A percentile compares a stretch with the other conserved stretches of the same genome.
Conservation (phyloP, 2,113 vertebrate genomes). For the Diadophis punctatus region DNA sequence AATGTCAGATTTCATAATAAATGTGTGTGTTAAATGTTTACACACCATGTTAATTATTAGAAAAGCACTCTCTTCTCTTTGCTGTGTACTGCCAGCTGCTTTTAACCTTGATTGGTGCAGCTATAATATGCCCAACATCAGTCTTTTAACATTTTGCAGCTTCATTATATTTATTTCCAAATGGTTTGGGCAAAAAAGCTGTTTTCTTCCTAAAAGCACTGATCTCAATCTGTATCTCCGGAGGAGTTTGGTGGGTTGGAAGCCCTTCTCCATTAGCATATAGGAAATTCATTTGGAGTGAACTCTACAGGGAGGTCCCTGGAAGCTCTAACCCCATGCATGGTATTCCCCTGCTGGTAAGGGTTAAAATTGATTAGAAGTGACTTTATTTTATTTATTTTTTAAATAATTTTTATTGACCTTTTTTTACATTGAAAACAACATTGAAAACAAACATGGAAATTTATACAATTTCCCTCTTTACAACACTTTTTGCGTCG, state of each 20-base stretch:
- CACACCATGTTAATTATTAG: slow-evolving; percentile 40
- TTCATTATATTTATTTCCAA: not conserved
- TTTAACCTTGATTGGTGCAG: slow-evolving; percentile 3
- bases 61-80: slow-evolving; percentile 7
- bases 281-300: not conserved
- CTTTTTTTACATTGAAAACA: no score
- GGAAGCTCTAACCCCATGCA: not conserved
- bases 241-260: not conserved
- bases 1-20: slow-evolving; percentile 29
- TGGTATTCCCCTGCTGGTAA: not conserved
- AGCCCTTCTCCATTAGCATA: not conserved
- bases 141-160: not conserved
- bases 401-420: no score
- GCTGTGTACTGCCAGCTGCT: slow-evolving; percentile 1
- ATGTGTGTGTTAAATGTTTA: slow-evolving; percentile 36
- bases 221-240: not conserved
- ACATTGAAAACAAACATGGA: no score
- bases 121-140: not conserved
- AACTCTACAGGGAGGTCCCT: not conserved
- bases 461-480: no score
- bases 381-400: no score
- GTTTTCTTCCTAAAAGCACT: not conserved
- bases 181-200: not conserved
- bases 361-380: not conserved
- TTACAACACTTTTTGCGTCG: no score